These are phyloP conservation scores for Magallana angulata DNA, from an alignment of 1,140 invertebrate species.

Conservation along the genomic window DNA sequence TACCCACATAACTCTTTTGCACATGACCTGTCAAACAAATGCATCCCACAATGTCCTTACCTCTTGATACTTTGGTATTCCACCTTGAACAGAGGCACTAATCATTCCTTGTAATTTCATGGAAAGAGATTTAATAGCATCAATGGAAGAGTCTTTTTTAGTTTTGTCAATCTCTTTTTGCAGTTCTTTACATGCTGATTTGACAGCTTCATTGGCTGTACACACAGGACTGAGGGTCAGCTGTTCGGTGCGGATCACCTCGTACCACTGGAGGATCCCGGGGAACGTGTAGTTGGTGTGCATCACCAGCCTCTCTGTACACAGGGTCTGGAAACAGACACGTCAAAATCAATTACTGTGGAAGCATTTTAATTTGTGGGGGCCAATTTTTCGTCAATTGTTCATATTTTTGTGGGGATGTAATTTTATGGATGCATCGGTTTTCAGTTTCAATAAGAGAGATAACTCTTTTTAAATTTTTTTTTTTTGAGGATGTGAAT, in stretches of 20 bases:
- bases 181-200: constrained; percentile 69
- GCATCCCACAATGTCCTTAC: constrained; percentile 48
- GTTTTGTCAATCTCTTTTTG: constrained; percentile 58
- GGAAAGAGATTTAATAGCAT: constrained; percentile 90
- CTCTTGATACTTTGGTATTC: constrained; percentile 75
- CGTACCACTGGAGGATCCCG: constrained; percentile 76
- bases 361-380: too few relatives aligned
- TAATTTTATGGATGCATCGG: too few relatives aligned
- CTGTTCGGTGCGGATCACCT: constrained; percentile 66
- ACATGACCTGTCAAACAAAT: too few relatives aligned
- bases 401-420: too few relatives aligned
- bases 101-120: constrained; percentile 86
- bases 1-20: too few relatives aligned
- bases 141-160: constrained; percentile 55
- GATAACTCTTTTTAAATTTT: too few relatives aligned
- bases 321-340: constrained; percentile 68
- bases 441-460: too few relatives aligned
- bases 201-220: constrained; percentile 73
- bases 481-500: too few relatives aligned
- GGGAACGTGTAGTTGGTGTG: constrained; percentile 73
- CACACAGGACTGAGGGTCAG: constrained; percentile 67
- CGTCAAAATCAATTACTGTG: too few relatives aligned
- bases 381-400: too few relatives aligned
- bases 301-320: constrained; percentile 72
- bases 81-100: constrained; percentile 74